Conservation (phyloP, 2,888 invertebrate genomes). For the Macaria notata region DNA sequence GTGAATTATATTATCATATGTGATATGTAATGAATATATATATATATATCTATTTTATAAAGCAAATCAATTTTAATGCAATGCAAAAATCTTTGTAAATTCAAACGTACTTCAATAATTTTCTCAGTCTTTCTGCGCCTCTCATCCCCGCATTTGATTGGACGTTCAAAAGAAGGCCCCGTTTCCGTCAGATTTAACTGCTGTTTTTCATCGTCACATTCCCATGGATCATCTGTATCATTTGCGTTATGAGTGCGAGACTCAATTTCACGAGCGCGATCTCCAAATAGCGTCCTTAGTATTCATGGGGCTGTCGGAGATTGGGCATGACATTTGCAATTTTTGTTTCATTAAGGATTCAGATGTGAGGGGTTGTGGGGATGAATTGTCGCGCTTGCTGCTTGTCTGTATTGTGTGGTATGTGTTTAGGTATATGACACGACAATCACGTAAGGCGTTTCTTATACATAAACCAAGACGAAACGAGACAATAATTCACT, state of each 20-base stretch:
- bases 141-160: too few relatives aligned
- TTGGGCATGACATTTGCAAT: slow-evolving; percentile 76
- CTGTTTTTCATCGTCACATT: slow-evolving; percentile 42
- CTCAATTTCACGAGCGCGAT: slow-evolving; percentile 69
- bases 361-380: slow-evolving; percentile 72
- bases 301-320: slow-evolving; percentile 74
- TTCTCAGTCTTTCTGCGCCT: too few relatives aligned
- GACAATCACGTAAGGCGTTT: slow-evolving; percentile 16
- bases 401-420: slow-evolving; percentile 9
- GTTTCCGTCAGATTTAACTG: slow-evolving; percentile 6
- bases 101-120: too few relatives aligned
- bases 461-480: too few relatives aligned
- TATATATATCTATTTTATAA: too few relatives aligned
- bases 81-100: too few relatives aligned
- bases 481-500: too few relatives aligned
- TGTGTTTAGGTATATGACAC: slow-evolving; percentile 12
- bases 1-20: too few relatives aligned
- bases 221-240: slow-evolving; percentile 64
- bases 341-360: slow-evolving; percentile 80
- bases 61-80: too few relatives aligned
- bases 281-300: slow-evolving; percentile 78
- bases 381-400: slow-evolving; percentile 55
- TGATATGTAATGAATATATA: too few relatives aligned
- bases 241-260: slow-evolving; percentile 64
- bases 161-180: neutral